Percentiles rank a stretch among this genome's conserved stretches.
Conservation (phyloP, 2,113 vertebrate species). For the Geococcyx californianus region DNA sequence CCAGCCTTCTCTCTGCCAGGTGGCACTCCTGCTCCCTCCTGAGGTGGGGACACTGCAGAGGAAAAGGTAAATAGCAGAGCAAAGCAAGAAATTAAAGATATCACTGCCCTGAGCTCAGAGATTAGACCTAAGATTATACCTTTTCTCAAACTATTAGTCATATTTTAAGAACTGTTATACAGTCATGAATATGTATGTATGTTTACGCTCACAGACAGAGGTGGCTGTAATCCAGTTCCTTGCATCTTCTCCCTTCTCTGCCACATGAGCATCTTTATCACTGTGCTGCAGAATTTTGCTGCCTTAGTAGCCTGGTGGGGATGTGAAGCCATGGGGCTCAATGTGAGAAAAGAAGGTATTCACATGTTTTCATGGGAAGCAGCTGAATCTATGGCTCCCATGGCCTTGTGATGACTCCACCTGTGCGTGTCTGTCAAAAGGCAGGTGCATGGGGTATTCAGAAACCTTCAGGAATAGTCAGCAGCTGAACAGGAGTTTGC, state of each 20-base stretch:
- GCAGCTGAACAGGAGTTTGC: not conserved
- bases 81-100: not conserved
- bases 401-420: not conserved
- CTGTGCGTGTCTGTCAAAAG: not conserved
- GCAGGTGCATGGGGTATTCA: not conserved
- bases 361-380: not conserved
- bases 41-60: not conserved
- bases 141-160: not conserved
- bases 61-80: not conserved
- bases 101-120: not conserved
- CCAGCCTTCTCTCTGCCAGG: not conserved
- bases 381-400: not conserved
- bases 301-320: not conserved
- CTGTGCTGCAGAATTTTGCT: not conserved
- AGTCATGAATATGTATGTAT: not conserved
- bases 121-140: not conserved
- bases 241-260: not conserved
- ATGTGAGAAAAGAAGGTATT: not conserved
- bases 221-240: not conserved
- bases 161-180: not conserved
- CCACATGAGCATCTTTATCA: not conserved
- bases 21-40: not conserved
- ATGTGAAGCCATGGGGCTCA: not conserved
- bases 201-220: not conserved
- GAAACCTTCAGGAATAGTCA: not conserved